Conservation (phyloP, 2,113 vertebrate genomes). For the Poeciliopsis retropinna region DNA sequence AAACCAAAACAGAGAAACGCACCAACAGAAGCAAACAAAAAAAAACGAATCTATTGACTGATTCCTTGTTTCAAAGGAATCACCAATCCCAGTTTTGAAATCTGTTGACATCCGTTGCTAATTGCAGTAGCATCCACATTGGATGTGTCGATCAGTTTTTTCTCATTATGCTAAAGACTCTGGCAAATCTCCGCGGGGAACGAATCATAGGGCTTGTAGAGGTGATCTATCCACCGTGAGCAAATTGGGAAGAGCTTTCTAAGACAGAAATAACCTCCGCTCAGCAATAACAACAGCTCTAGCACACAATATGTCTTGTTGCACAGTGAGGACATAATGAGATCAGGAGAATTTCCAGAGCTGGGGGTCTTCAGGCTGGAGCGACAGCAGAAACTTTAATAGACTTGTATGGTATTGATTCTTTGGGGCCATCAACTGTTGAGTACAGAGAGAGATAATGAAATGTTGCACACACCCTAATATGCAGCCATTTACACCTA, state of each 20-base stretch:
- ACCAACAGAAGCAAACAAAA: background rate
- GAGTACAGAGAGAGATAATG: constrained; percentile 18
- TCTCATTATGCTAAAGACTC: constrained; percentile 31
- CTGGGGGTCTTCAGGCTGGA: background rate
- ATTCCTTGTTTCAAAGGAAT: constrained; percentile 15
- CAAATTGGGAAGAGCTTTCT: constrained; percentile 26
- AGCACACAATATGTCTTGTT: constrained; percentile 10
- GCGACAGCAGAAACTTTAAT: constrained; percentile 33
- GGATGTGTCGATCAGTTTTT: constrained; percentile 18
- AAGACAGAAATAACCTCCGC: constrained; percentile 39
- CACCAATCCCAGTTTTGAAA: constrained; percentile 18
- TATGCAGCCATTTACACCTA: constrained; percentile 2
- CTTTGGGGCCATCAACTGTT: constrained; percentile 36
- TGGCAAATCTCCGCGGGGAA: constrained; percentile 14
- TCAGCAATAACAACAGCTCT: constrained; percentile 36
- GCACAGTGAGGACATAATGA: constrained; percentile 25
- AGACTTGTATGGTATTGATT: constrained; percentile 42
- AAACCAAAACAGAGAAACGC: constrained; percentile 2
- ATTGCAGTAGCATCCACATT: constrained; percentile 15
- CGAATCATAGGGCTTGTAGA: constrained; percentile 11
- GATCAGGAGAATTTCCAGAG: constrained; percentile 28
- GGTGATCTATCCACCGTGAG: constrained; percentile 24
- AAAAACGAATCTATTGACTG: constrained; percentile 2
- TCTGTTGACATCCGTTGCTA: background rate
- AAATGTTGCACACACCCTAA: background rate